Evolutionary conservation across 2,113 vertebrate genomes (phyloP), one percentile per base, ranked within the genome.

Genomic region (Chaenocephalus aceratus): DNA sequence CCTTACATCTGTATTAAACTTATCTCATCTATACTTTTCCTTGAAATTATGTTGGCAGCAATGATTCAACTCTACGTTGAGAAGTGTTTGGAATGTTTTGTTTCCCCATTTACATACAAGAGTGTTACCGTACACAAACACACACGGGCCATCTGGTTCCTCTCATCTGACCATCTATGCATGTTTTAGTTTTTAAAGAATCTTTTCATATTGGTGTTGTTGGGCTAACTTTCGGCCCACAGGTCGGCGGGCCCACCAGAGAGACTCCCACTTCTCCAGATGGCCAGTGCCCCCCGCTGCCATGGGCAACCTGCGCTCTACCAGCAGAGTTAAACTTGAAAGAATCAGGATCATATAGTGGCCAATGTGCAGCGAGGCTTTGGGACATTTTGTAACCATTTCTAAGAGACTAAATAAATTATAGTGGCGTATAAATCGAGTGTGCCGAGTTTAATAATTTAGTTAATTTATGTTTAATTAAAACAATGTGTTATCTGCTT

Each of bases 221-320:
- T 77, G 80, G 78, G 62, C 63, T 66, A 72, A 79, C 84, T 77
- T 54, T 21, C 6, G 12, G 77, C 81, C 51, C 77, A 70, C 80
- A 73, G 88, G 86, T 88, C 82, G 5, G 67, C 67, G 56, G 80
- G 80, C 69, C 75, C 53, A 79, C 68, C 70, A 57, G 41, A 79
- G 84, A 84, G 82, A 90, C 84, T 75, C 88, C 82, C 88, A 88
- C 84, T 54, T 36, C 64, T 86, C 87, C 90, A 88, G 88, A 91
- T 89, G 88, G 88, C 72, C 58, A 58, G 56, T 51, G 26, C 77
- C 48, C 80, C 90, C 86, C 75, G 80, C 88, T 83, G 82, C 72
- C 79, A 49, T 34, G 66, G 70, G 52, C 61, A 84, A 86, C 75
- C 85, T 86, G 68, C 61, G 73, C 75, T 69, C 66, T 81, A 73